Conservation (phyloP, 2,797 vertebrate species). For the Coreius guichenoti region DNA sequence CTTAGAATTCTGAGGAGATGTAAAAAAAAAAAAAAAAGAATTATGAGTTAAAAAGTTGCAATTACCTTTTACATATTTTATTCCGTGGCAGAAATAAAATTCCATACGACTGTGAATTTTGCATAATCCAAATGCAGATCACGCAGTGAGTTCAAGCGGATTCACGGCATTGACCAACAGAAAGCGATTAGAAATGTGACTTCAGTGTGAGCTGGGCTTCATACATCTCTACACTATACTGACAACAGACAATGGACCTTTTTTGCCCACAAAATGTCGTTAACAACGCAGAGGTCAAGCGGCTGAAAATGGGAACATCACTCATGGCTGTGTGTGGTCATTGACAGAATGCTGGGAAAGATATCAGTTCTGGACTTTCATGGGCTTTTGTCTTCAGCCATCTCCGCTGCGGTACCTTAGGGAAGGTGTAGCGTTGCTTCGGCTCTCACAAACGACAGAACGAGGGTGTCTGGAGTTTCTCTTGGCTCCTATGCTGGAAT, state of each 20-base stretch:
- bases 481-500: constrained; percentile 77
- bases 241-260: not conserved
- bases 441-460: constrained; percentile 34
- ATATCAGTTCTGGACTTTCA: not conserved
- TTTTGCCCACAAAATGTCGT: not conserved
- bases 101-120: not conserved
- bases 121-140: not conserved
- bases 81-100: not conserved
- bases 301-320: not conserved
- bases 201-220: not conserved
- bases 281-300: not conserved
- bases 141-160: not conserved
- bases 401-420: constrained; percentile 5
- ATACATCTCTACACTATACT: not conserved
- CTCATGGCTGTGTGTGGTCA: constrained; percentile 33
- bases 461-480: constrained; percentile 78
- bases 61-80: not conserved
- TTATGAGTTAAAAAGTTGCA: too few species aligned
- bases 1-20: not conserved
- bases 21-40: not conserved
- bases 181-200: not conserved
- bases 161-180: not conserved
- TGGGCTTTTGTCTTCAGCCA: constrained; percentile 20
- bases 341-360: constrained; percentile 13
- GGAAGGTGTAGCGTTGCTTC: constrained; percentile 42